Evolutionary conservation across 2,113 vertebrate genomes (phyloP).

Genomic region (Sula dactylatra): DNA sequence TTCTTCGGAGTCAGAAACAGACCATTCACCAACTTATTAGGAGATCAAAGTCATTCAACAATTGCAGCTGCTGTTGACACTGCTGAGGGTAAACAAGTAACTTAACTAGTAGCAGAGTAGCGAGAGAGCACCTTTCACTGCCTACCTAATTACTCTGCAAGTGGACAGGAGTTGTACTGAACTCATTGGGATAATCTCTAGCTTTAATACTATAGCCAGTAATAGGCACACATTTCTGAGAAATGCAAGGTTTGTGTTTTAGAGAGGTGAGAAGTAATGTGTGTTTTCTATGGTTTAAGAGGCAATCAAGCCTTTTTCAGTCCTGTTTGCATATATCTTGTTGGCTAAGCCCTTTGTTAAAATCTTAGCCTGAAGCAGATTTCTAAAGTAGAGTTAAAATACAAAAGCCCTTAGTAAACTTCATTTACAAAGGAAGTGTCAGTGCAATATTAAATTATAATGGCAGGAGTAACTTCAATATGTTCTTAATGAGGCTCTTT

Average conservation of each 20-base stretch:
- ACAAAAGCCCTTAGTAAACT: neutral
- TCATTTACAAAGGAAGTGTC: neutral
- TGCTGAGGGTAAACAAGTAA: neutral
- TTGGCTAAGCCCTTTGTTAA: neutral
- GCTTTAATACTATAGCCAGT: neutral
- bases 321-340: neutral
- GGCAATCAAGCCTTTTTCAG: fast-evolving
- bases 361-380: neutral
- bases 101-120: neutral
- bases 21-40: neutral
- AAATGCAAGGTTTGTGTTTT: neutral
- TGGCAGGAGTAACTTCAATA: neutral
- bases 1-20: neutral
- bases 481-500: neutral
- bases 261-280: neutral
- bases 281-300: neutral
- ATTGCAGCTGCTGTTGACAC: neutral
- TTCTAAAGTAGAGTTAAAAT: neutral
- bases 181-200: neutral
- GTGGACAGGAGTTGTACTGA: neutral
- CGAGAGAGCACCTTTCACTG: neutral
- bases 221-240: neutral
- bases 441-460: neutral
- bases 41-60: neutral
- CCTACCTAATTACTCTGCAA: neutral